These are phyloP conservation scores for Sebastes hopkinsi DNA, from an alignment of 2,797 vertebrate species.

Conservation along the genomic window DNA sequence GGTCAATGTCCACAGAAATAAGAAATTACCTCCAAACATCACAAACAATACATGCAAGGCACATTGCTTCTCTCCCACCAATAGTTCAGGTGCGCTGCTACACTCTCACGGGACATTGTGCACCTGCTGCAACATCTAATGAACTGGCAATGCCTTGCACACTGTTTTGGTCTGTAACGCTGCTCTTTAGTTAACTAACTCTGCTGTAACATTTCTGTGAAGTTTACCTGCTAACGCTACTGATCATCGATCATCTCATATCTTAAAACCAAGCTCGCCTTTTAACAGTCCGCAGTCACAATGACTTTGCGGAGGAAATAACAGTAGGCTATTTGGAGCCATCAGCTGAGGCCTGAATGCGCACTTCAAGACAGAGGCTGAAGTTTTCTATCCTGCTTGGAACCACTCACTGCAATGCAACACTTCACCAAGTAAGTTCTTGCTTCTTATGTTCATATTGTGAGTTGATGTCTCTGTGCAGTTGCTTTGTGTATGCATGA, in stretches of 20 bases:
- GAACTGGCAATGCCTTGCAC: background rate
- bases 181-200: background rate
- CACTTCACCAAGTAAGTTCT: background rate
- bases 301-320: background rate
- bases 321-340: background rate
- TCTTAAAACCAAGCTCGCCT: too few species aligned
- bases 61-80: background rate
- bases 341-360: background rate
- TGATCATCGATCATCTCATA: background rate
- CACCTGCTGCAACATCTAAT: background rate
- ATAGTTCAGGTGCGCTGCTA: background rate
- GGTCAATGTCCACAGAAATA: background rate
- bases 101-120: background rate
- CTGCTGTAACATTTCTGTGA: too few species aligned
- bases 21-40: background rate
- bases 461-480: background rate
- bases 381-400: background rate
- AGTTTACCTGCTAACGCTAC: background rate
- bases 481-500: background rate
- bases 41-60: background rate
- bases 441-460: background rate
- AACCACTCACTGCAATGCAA: background rate
- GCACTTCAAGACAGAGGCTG: accelerated
- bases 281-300: background rate
- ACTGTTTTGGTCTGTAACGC: background rate